Evolutionary conservation across 2,797 vertebrate genomes (phyloP).

Genomic region (Chelon labrosus): DNA sequence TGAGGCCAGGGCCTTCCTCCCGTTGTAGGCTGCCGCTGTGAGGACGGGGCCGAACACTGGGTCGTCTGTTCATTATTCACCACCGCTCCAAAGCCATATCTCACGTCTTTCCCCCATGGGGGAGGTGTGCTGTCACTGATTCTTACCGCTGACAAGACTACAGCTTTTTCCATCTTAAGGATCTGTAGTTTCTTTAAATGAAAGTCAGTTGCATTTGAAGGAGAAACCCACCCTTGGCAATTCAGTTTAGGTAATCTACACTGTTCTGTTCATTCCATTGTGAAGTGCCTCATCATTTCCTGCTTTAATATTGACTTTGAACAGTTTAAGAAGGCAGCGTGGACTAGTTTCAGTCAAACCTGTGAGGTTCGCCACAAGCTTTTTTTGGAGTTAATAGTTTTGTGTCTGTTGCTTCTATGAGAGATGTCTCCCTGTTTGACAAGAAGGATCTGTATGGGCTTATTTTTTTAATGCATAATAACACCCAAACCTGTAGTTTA

Average conservation of each 20-base stretch:
- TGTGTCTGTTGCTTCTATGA: too few species aligned
- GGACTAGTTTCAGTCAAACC: too few species aligned
- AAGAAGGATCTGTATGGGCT: too few species aligned
- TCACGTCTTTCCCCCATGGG: conserved; percentile 48
- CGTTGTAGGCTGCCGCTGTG: conserved; percentile 44
- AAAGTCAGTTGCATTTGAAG: conserved; percentile 28
- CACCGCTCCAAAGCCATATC: conserved; percentile 44
- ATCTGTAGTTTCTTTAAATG: conserved; percentile 47
- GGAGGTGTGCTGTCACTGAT: conserved; percentile 51
- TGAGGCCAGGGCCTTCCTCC: conserved; percentile 48
- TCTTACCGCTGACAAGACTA: conserved; percentile 52
- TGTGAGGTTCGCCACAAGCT: too few species aligned
- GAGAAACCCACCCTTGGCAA: not conserved
- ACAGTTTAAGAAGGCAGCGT: not conserved
- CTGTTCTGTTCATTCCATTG: not conserved
- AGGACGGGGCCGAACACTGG: conserved; percentile 44
- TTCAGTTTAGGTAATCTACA: conserved; percentile 17
- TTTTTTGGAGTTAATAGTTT: too few species aligned
- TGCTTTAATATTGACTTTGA: not conserved
- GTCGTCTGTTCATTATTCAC: conserved; percentile 71
- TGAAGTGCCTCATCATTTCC: conserved; percentile 8
- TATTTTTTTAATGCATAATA: too few species aligned
- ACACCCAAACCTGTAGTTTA: too few species aligned
- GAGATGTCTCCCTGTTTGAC: too few species aligned
- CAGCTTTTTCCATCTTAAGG: conserved; percentile 45